Percentiles rank a stretch among this genome's conserved stretches.
phyloP scores from a whole-genome alignment of 2,888 invertebrate genomes.

The Archaeoteleia sp. region DNA sequence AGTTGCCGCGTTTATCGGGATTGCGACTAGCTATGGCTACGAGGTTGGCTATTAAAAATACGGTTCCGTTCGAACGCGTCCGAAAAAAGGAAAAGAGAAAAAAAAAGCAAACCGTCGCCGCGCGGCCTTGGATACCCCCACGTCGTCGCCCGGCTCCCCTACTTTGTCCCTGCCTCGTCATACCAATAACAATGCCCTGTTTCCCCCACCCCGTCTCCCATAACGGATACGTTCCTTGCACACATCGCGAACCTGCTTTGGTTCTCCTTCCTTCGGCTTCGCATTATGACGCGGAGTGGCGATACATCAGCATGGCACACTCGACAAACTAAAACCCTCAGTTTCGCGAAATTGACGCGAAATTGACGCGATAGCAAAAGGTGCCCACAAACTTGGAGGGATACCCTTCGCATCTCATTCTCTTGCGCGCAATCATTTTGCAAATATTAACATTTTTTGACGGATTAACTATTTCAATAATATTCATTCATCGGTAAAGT shows the following conservation, averaged over 20 bases:
- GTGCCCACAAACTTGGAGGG: no score
- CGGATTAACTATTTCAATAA: no score
- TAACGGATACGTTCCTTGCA: conserved; percentile 22
- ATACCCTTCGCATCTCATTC: conserved; percentile 18
- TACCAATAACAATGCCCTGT: conserved; percentile 30
- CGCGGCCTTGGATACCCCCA: conserved; percentile 35
- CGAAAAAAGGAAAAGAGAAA: conserved; percentile 20
- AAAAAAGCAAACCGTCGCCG: conserved; percentile 21
- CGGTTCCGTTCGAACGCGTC: conserved; percentile 32
- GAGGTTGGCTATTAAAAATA: conserved; percentile 33
- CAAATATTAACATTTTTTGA: no score
- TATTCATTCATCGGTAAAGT: no score
- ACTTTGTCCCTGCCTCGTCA: conserved; percentile 3
- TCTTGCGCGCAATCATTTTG: no score
- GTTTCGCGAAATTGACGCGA: conserved; percentile 27
- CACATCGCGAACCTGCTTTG: background rate
- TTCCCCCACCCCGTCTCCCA: conserved; percentile 4
- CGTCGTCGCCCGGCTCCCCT: conserved; percentile 4
- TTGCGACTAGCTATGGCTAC: conserved; percentile 4
- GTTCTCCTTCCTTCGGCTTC: background rate
- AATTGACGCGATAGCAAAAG: no score
- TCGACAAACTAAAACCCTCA: conserved; percentile 27
- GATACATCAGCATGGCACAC: conserved; percentile 3
- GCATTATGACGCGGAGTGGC: background rate
- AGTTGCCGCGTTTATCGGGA: conserved; percentile 15